A percentile compares a stretch with the other conserved stretches of the same genome.
Evolutionary conservation across 2,797 vertebrate species (phyloP).

Genomic region (Lophotriccus pileatus): DNA sequence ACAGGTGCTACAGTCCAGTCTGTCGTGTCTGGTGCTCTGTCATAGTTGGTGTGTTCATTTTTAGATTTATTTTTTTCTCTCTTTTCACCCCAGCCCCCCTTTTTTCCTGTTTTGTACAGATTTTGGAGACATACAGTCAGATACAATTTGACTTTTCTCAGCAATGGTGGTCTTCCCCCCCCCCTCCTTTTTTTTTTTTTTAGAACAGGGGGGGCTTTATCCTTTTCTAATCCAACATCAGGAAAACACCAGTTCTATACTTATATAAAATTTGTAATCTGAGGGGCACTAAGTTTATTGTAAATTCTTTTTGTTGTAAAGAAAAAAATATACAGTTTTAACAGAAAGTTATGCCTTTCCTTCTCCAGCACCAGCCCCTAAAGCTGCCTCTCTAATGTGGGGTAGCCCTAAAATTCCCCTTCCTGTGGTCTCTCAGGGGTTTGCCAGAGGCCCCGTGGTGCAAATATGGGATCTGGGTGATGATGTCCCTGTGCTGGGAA

Average conservation of each 20-base stretch:
- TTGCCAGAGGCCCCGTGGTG: neutral
- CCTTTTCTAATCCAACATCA: constrained; percentile 33
- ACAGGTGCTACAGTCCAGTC: constrained; percentile 64
- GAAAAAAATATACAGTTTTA: constrained; percentile 63
- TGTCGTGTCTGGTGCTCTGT: constrained; percentile 34
- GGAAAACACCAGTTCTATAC: constrained; percentile 46
- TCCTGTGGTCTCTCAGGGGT: neutral
- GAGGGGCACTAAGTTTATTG: constrained; percentile 55
- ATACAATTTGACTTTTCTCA: constrained; percentile 24
- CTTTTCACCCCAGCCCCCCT: neutral
- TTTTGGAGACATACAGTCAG: constrained; percentile 19
- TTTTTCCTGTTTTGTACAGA: constrained; percentile 35
- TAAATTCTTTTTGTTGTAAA: constrained; percentile 72
- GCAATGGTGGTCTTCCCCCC: neutral
- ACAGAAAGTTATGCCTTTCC: constrained; percentile 53
- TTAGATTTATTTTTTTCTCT: neutral
- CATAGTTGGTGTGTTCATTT: neutral
- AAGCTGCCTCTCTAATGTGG: neutral
- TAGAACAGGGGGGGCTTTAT: neutral
- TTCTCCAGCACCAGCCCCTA: neutral
- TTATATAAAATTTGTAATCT: constrained; percentile 39
- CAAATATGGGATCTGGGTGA: neutral
- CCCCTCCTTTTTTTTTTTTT: accelerated
- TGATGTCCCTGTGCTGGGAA: neutral
- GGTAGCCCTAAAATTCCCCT: neutral